A percentile compares a stretch with the other conserved stretches of the same genome.
Conservation (phyloP, 2,113 vertebrate species). For the Capreolus pygargus region DNA sequence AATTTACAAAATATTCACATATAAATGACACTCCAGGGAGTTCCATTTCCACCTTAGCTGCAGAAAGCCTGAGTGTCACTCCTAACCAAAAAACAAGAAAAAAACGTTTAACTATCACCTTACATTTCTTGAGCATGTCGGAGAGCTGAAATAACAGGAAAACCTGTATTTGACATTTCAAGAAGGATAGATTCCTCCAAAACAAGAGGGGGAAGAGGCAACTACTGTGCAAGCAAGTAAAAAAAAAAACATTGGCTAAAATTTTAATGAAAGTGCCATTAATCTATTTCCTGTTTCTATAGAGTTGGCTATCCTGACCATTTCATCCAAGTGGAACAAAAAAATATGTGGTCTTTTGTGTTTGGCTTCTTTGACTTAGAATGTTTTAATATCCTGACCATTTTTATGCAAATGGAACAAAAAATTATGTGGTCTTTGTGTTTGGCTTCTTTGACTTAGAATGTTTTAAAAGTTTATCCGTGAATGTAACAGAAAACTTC, state of each 20-base stretch:
- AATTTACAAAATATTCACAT: conserved; percentile 3
- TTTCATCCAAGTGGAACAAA: neutral
- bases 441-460: neutral
- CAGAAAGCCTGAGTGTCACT: neutral
- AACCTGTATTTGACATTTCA: neutral
- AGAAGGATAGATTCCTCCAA: neutral
- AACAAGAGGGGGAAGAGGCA: neutral
- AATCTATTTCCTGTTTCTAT: neutral
- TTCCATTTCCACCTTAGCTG: neutral
- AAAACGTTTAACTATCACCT: neutral
- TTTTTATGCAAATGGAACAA: neutral
- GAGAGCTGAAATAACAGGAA: neutral
- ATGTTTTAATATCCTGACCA: neutral
- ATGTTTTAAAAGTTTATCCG: neutral
- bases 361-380: neutral
- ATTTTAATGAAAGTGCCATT: neutral
- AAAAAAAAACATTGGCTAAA: neutral
- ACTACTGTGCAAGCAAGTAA: neutral
- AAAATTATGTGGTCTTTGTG: neutral
- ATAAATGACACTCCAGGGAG: neutral
- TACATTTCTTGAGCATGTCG: neutral
- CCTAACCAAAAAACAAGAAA: neutral
- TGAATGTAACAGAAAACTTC: neutral
- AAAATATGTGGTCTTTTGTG: neutral
- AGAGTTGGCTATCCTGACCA: neutral